Evolutionary conservation across 53 echinoderm and acorn worm genomes (phyloP), one percentile per base, ranked within the genome.

Genomic region (Arbacia lixula): DNA sequence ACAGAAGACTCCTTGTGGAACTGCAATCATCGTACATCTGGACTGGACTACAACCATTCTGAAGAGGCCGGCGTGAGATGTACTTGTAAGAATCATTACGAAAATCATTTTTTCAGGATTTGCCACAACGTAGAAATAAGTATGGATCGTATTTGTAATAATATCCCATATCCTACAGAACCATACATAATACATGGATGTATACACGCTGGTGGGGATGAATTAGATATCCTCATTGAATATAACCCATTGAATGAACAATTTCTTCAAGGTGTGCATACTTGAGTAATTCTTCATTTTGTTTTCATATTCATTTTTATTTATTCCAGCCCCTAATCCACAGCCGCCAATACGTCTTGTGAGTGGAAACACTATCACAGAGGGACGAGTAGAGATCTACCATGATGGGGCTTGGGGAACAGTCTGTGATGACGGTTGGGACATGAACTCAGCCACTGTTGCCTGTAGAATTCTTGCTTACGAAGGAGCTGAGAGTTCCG

Each of bases 1-100:
- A 60, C 12, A 29, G 63, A 81, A 16, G 60, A 35, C 12, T 40
- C 10, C 62, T 4, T 81, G 11, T 39, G 3, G 35, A 30, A 58
- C 14, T 81, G 81, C 4, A 9, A 24, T 11, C 17, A 37, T 19
- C 36, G 39, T 28, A 60, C 37, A 3, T 2, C 21, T 61, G 17
- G 22, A 14, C 12, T 19, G 10, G 20, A 36, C 50, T 80, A 62
- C 20, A 26, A 25, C 3, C 81, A 81, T 27, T 11, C 19, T 14
- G 38, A 63, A 20, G 81, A 81, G 60, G 81, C 43, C 2, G 33
- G 81, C 12, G 81, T 60, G 9, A 29, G n/a, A 19, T 81, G 57
- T 71, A 41, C 38, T n/a, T n/a, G n/a, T n/a, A n/a, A n/a, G n/a
- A n/a, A n/a, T n/a, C n/a, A n/a, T n/a, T n/a, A n/a, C n/a, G n/a